Conservation (phyloP, 2,888 invertebrate species). For the Teinopalpus imperialis region DNA sequence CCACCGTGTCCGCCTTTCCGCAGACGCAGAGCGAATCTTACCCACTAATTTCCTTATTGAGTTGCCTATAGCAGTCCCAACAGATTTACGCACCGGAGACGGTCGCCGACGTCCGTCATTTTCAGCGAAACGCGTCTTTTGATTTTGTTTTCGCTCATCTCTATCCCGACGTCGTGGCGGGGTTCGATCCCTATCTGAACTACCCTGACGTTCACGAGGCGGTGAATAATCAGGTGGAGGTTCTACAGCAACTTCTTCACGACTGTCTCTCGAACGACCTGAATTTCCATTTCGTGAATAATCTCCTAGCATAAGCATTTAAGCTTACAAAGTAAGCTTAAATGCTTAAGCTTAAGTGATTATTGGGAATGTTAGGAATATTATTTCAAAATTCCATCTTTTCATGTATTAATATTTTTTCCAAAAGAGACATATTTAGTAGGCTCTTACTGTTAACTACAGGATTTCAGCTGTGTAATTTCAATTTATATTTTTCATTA, state of each 20-base stretch:
- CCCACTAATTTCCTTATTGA: conserved; percentile 91
- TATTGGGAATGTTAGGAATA: too few relatives aligned
- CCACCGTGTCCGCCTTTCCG: conserved; percentile 85
- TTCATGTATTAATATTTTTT: too few relatives aligned
- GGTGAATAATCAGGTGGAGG: conserved; percentile 89
- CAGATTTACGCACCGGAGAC: conserved; percentile 72
- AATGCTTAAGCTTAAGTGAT: too few relatives aligned
- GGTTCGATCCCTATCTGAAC: conserved; percentile 67
- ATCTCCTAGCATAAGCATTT: too few relatives aligned
- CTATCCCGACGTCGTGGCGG: conserved; percentile 74
- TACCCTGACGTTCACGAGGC: conserved; percentile 73
- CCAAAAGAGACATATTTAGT: too few relatives aligned
- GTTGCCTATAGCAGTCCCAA: conserved; percentile 87
- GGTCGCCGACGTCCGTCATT: conserved; percentile 52
- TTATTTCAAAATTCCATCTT: too few relatives aligned
- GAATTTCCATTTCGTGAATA: conserved; percentile 80
- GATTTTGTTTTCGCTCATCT: conserved; percentile 83
- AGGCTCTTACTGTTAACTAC: too few relatives aligned
- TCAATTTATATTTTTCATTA: too few relatives aligned
- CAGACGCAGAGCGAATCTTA: conserved; percentile 88
- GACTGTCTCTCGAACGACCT: conserved; percentile 71
- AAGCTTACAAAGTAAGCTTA: too few relatives aligned
- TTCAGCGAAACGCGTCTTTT: conserved; percentile 87
- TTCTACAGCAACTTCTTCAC: conserved; percentile 79
- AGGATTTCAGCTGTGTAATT: too few relatives aligned